phyloP scores from a whole-genome alignment of 2,113 vertebrate genomes.

The Sarotherodon lohbergeri region DNA sequence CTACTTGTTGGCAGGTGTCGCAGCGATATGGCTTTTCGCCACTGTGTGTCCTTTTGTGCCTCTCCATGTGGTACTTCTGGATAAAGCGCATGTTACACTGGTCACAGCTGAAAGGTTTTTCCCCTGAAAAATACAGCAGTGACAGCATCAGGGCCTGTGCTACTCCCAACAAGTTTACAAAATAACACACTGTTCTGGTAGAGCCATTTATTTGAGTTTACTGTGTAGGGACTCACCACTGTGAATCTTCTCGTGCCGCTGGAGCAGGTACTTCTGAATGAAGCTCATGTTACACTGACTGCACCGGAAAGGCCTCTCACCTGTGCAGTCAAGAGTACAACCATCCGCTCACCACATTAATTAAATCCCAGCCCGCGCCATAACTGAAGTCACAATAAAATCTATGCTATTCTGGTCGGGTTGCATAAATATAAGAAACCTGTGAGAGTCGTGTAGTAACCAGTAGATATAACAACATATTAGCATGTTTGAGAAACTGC shows the following conservation, averaged over 20 bases:
- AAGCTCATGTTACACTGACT: conserved; percentile 99
- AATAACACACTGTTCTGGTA: neutral
- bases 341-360: conserved; percentile 57
- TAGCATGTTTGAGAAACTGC: neutral
- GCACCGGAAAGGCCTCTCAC: conserved; percentile 97
- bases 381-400: neutral
- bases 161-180: neutral
- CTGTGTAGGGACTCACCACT: conserved; percentile 73
- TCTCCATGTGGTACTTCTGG: conserved; percentile 99
- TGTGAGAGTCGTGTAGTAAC: neutral
- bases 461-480: neutral
- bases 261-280: conserved; percentile 97
- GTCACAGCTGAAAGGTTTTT: conserved; percentile 97
- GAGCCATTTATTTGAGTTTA: neutral
- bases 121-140: conserved; percentile 66
- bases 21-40: conserved; percentile 99
- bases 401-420: neutral
- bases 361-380: neutral
- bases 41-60: conserved; percentile 98
- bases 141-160: neutral
- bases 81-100: conserved; percentile 99
- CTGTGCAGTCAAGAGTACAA: conserved; percentile 70
- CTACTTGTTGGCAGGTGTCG: conserved; percentile 93
- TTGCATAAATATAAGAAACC: neutral
- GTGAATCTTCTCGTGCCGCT: conserved; percentile 97